Conservation (phyloP, 2,113 vertebrate genomes). For the Labrus mixtus region DNA sequence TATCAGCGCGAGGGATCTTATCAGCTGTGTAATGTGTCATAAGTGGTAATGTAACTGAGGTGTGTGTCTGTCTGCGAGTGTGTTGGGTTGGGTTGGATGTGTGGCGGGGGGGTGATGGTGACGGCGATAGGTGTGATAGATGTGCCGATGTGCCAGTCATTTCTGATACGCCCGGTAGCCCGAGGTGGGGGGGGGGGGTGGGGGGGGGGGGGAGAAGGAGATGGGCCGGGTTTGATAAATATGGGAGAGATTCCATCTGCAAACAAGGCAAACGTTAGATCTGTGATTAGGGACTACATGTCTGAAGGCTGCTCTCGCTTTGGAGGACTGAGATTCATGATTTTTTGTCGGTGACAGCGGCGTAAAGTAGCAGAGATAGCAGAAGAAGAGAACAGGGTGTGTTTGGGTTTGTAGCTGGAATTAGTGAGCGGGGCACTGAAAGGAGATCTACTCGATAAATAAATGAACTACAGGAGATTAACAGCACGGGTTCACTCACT, state of each 20-base stretch:
- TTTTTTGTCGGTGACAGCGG: constrained; percentile 44
- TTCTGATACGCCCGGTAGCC: constrained; percentile 55
- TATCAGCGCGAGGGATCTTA: constrained; percentile 77
- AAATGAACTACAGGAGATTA: constrained; percentile 29
- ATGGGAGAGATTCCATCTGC: constrained; percentile 71
- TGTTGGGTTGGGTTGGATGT: constrained; percentile 26
- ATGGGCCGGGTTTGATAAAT: constrained; percentile 62
- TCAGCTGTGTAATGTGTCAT: constrained; percentile 79
- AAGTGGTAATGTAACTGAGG: constrained; percentile 76
- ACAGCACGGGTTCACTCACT: constrained; percentile 7
- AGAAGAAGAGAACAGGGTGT: background rate
- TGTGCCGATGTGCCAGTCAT: constrained; percentile 75
- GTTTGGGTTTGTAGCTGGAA: constrained; percentile 39
- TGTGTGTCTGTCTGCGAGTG: constrained; percentile 50
- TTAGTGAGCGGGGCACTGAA: constrained; percentile 30
- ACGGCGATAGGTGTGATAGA: constrained; percentile 70
- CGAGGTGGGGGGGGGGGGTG: background rate
- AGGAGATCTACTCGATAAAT: constrained; percentile 40
- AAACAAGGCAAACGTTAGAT: constrained; percentile 69
- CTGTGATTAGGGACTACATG: constrained; percentile 57
- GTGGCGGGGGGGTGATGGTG: constrained; percentile 48
- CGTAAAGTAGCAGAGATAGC: constrained; percentile 50
- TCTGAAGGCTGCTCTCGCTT: constrained; percentile 56
- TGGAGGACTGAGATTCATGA: constrained; percentile 60
- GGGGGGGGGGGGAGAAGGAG: constrained; percentile 1